A percentile compares a stretch with the other conserved stretches of the same genome.
Evolutionary conservation across 2,113 vertebrate species (phyloP).

Genomic region (Ophiodon elongatus): DNA sequence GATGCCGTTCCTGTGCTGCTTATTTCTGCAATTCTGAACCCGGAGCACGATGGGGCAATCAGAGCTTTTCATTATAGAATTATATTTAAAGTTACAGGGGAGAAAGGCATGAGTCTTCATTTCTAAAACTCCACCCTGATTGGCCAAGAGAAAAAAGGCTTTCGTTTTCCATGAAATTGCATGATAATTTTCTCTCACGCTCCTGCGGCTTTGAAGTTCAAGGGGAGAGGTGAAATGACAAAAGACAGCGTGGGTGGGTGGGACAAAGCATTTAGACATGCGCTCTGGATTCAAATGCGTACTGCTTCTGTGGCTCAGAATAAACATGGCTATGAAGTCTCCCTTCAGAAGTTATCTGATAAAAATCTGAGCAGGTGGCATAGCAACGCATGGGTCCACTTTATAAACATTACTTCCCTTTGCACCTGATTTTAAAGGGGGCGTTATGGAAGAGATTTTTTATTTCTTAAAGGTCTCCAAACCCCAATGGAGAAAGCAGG

Average conservation of each 20-base stretch:
- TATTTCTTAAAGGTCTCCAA: conserved; percentile 47
- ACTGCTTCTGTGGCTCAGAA: conserved; percentile 37
- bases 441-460: conserved; percentile 9
- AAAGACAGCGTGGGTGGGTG: conserved; percentile 42
- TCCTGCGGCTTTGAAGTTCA: conserved; percentile 76
- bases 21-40: conserved; percentile 60
- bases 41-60: conserved; percentile 60
- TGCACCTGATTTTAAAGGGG: conserved; percentile 52
- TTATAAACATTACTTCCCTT: conserved; percentile 63
- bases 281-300: conserved; percentile 42
- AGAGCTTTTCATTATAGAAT: conserved; percentile 76
- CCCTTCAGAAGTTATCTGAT: conserved; percentile 48
- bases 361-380: conserved; percentile 53
- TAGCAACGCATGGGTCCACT: conserved; percentile 48
- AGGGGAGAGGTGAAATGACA: conserved; percentile 68
- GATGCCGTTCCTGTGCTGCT: conserved; percentile 65
- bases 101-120: conserved; percentile 48
- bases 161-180: conserved; percentile 76
- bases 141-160: conserved; percentile 67
- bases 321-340: conserved; percentile 61
- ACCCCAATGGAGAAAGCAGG: conserved; percentile 46
- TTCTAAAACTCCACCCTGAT: conserved; percentile 65
- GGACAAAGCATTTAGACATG: conserved; percentile 30
- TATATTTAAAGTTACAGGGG: conserved; percentile 72
- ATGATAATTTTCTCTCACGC: conserved; percentile 56